Base-by-base conservation (phyloP, 2,888 invertebrate genomes). In the Tuberolachnus salignus region DNA sequence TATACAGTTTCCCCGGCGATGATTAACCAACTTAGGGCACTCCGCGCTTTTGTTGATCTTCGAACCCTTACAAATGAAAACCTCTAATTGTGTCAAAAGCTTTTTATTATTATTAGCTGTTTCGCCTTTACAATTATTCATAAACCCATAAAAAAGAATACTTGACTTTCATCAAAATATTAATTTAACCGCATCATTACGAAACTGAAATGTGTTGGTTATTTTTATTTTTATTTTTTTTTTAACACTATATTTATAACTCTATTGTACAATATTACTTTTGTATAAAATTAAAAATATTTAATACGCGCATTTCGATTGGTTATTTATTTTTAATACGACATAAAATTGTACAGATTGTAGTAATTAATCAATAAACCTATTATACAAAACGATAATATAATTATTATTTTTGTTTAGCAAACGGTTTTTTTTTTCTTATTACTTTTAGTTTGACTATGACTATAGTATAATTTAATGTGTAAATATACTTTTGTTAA, bases 1-100 rank as follows among this genome's bases (percentile, higher is more conserved):
- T 78, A 59, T 78, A 78, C 49, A 78, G 75, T 78, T 78, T 78
- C 75, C 34, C 46, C 59, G 55, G 19, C 57, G 75, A 78, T 78
- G 75, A 78, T 78, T 78, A 78, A 78, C 75, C 75, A 78, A 78
- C 75, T 78, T 78, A 78, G 67, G 67, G 75, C 75, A 78, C 75
- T 78, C 67, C 67, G 75, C 59, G 75, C 66, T 78, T 75, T 78
- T 78, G 75, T 78, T 78, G 75, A 78, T 78, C 75, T 78, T 78
- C 34, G 75, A 78, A 78, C 67, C 75, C 75, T 59, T 78, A 78
- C n/a, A 78, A 78, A 78, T 78, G 67, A 78, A 78, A 78, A 78
- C 55, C 75, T 78, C 67, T 67, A 78, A 78, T 78, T 78, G 75
- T 78, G 75, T 78, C 75, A 78, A 78, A 78, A 78, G 75, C 75